Percentiles rank a stretch among this genome's conserved stretches.
These are phyloP conservation scores for Melolontha melolontha DNA, from an alignment of 2,888 invertebrate genomes.

Conservation along the genomic window DNA sequence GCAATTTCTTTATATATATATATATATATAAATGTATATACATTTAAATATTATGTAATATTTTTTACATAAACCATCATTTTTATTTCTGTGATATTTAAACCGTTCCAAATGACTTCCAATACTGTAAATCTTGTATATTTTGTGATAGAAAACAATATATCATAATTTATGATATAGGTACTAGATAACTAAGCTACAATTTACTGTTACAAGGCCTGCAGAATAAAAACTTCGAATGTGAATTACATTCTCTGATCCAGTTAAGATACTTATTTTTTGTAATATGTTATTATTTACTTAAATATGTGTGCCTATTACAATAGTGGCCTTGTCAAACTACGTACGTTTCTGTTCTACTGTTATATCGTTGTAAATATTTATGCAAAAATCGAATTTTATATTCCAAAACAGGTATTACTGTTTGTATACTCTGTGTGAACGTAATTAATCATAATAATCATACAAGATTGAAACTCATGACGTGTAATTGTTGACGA, in stretches of 20 bases:
- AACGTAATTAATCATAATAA: too few relatives aligned
- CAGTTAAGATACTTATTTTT: slow-evolving; percentile 25
- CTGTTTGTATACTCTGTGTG: neutral
- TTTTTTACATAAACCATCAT: too few relatives aligned
- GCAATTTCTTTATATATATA: too few relatives aligned
- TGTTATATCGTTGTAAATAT: slow-evolving; percentile 6
- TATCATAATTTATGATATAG: slow-evolving; percentile 30
- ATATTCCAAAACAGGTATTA: slow-evolving; percentile 1
- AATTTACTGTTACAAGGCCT: slow-evolving; percentile 34
- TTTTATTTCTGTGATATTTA: too few relatives aligned
- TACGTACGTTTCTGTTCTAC: slow-evolving; percentile 3
- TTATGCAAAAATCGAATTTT: neutral
- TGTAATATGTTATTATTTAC: slow-evolving; percentile 35
- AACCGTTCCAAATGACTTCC: too few relatives aligned
- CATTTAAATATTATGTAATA: too few relatives aligned
- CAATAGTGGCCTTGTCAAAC: slow-evolving; percentile 10
- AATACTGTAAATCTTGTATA: too few relatives aligned
- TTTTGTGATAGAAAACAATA: slow-evolving; percentile 9
- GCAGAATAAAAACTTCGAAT: slow-evolving; percentile 23
- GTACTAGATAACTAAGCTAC: neutral
- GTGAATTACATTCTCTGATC: slow-evolving; percentile 38
- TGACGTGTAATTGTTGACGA: too few relatives aligned
- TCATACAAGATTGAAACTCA: too few relatives aligned
- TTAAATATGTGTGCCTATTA: slow-evolving; percentile 16
- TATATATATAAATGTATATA: too few relatives aligned